Base-by-base conservation (phyloP, 2,113 vertebrate species). In the Anas platyrhynchos region DNA sequence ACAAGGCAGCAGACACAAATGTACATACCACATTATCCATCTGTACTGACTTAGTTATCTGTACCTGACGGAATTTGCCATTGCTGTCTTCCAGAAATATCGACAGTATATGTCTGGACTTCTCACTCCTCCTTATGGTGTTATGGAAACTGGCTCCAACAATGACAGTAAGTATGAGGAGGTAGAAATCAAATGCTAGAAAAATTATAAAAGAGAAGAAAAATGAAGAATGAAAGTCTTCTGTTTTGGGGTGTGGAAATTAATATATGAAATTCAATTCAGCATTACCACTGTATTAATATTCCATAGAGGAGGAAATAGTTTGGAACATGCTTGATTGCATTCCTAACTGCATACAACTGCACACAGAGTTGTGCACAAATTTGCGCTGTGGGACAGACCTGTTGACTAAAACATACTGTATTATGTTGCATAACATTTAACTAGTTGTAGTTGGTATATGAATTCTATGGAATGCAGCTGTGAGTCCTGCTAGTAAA, bases 71-170 rank as follows among this genome's bases (percentile, higher is more conserved):
- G 56, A 83, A 73, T 93, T 91, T 97, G 69, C 96, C 54, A 25
- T 91, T 7, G 2, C 93, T 96, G 94, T 95, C 97, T 97, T 97
- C 83, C 96, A 99, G 99, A 99, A 98, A 98, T 99, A 99, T 94
- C 99, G 99, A 95, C 98, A 98, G 93, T 99, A 98, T 96, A 99
- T 99, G 99, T 99, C 99, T 96, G 99, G 99, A 95, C 98, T 99
- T 83, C 98, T 99, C 55, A 98, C 98, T 97, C 99, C 99, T 96
- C 99, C 99, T 62, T 99, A 99, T 97, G 99, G 99, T 98, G 99
- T 98, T 98, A 99, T 99, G 99, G 99, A 99, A 98, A 99, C 98
- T 56, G 96, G 97, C 87, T 98, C 98, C 93, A 98, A 98, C 96
- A 98, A 98, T 97, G 99, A 99, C 98, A 98, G 99, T 99, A 98